phyloP scores from a whole-genome alignment of 2,888 invertebrate genomes.

The Nomada ruficornis region DNA sequence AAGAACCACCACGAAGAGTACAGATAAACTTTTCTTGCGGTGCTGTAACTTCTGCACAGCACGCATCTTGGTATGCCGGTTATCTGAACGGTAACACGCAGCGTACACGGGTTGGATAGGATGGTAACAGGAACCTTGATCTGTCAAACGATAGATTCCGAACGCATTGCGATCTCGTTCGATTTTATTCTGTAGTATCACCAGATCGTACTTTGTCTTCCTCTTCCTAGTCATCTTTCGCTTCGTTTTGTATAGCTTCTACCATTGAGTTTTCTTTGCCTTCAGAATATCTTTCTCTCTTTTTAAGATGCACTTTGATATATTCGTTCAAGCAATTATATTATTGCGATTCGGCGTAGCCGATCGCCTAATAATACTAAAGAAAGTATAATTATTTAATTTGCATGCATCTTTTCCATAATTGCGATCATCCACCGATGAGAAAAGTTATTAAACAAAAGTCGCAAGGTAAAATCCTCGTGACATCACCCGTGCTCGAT shows the following conservation, averaged over 20 bases:
- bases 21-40: constrained; percentile 58
- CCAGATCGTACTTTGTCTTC: constrained; percentile 36
- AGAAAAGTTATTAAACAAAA: too few species aligned
- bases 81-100: constrained; percentile 55
- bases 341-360: too few species aligned
- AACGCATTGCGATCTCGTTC: constrained; percentile 54
- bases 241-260: not conserved
- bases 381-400: too few species aligned
- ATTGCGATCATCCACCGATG: too few species aligned
- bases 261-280: too few species aligned
- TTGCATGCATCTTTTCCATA: too few species aligned
- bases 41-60: constrained; percentile 56
- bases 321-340: too few species aligned
- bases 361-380: too few species aligned
- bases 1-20: constrained; percentile 62
- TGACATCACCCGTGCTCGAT: too few species aligned
- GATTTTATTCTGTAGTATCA: constrained; percentile 43
- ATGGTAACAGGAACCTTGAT: constrained; percentile 67
- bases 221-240: constrained; percentile 5
- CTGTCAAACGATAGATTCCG: constrained; percentile 65
- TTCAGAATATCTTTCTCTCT: too few species aligned
- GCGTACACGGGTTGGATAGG: constrained; percentile 51
- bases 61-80: constrained; percentile 48
- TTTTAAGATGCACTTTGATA: too few species aligned
- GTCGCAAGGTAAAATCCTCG: too few species aligned